phyloP scores from a whole-genome alignment of 30 jellyfish, hydroid and myxozoan genomes.

The Aurelia aurita complex sp. Pacific region DNA sequence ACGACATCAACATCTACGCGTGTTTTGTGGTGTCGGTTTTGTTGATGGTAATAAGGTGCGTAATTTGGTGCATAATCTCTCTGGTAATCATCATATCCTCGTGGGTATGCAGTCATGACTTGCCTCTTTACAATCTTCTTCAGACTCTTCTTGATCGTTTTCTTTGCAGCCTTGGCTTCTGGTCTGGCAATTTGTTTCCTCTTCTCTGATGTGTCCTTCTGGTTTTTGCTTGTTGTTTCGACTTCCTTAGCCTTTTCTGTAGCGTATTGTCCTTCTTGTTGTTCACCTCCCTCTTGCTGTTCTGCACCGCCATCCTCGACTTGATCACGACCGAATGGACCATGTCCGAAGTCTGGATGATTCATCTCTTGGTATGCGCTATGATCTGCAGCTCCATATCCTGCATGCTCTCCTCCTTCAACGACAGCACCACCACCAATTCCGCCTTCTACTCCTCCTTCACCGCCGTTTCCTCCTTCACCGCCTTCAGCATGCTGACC shows the following conservation, averaged over 20 bases:
- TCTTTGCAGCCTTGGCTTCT: conserved; percentile 32
- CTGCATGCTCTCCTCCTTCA: conserved; percentile 5
- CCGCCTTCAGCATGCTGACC: conserved; percentile 39
- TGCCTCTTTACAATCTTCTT: conserved; percentile 55
- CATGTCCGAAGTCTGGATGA: conserved; percentile 62
- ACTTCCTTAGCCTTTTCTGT: conserved; percentile 26
- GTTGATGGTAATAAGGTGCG: conserved; percentile 55
- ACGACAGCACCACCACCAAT: conserved; percentile 42
- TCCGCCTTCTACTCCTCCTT: conserved; percentile 63
- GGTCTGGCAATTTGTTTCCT: conserved; percentile 93
- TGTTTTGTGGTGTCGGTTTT: conserved; percentile 78
- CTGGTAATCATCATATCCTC: conserved; percentile 31
- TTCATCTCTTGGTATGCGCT: conserved; percentile 33
- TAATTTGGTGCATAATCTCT: conserved; percentile 21
- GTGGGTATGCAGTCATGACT: conserved; percentile 57
- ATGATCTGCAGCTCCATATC: conserved; percentile 26
- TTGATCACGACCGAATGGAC: conserved; percentile 72
- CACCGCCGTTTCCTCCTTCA: conserved; percentile 57
- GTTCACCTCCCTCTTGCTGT: conserved; percentile 57
- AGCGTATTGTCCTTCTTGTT: conserved; percentile 66
- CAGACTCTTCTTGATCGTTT: conserved; percentile 44
- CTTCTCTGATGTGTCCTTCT: conserved; percentile 70
- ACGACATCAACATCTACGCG: conserved; percentile 95
- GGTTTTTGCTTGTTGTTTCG: conserved; percentile 28
- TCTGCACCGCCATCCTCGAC: conserved; percentile 59